These are phyloP conservation scores for Coilia nasus DNA, from an alignment of 2,797 vertebrate species.

Conservation along the genomic window DNA sequence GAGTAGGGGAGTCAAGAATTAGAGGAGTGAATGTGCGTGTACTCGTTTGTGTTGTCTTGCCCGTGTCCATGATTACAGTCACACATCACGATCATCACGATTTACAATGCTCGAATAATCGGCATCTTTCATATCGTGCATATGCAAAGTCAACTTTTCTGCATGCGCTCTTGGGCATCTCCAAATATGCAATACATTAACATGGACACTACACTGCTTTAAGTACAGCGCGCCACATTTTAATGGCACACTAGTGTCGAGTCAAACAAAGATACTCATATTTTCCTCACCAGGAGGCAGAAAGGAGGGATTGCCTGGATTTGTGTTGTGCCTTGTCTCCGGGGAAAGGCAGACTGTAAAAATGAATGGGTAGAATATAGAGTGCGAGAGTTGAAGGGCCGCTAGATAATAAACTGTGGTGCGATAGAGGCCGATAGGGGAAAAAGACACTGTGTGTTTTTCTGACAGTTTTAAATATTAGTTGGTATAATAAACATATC, in stretches of 20 bases:
- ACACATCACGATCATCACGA: slow-evolving; percentile 22
- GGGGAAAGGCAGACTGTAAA: slow-evolving; percentile 72
- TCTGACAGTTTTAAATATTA: neutral
- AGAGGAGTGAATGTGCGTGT: slow-evolving; percentile 22
- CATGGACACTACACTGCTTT: neutral
- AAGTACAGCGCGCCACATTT: neutral
- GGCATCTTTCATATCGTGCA: neutral
- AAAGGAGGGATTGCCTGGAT: slow-evolving; percentile 75
- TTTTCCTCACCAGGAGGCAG: slow-evolving; percentile 61
- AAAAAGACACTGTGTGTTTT: slow-evolving; percentile 62
- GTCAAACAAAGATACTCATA: slow-evolving; percentile 52
- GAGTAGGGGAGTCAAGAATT: neutral
- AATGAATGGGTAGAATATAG: slow-evolving; percentile 80
- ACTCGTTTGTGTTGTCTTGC: slow-evolving; percentile 1
- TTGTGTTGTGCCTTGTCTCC: slow-evolving; percentile 63
- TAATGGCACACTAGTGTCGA: slow-evolving; percentile 35
- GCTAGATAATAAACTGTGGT: slow-evolving; percentile 70
- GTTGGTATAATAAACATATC: neutral
- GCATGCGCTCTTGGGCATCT: slow-evolving; percentile 2
- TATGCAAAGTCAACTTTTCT: slow-evolving; percentile 14
- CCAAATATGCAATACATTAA: neutral
- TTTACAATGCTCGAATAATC: neutral
- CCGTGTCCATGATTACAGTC: neutral
- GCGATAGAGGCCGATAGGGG: slow-evolving; percentile 63
- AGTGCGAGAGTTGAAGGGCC: slow-evolving; percentile 75